Evolutionary conservation across 2,888 invertebrate genomes (phyloP), one percentile per base, ranked within the genome.

Genomic region (Leptinotarsa haldemani): DNA sequence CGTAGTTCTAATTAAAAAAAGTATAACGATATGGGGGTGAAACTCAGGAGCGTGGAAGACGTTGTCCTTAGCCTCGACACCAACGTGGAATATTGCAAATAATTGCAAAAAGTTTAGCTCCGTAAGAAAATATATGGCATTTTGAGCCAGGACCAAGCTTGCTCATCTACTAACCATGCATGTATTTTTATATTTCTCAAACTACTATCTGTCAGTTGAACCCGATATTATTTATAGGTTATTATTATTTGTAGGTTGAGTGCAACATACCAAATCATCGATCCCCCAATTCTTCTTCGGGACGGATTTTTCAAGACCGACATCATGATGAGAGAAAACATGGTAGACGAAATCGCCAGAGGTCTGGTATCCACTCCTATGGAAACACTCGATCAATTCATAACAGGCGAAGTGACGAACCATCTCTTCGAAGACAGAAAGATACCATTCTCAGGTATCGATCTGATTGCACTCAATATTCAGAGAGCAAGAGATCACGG

Each of bases 261-360:
- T 79, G 90, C 92, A 7, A 91, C 90, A 73, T 96, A 93, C 86
- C 93, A 95, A 83, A 94, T 94, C 4, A 90, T 96, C 9, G 95
- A 95, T 82, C 96, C 96, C 0, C 94, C 95, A 0, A 93, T 97
- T 71, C 89, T 95, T 46, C 88, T 97, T 25, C 90, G 97, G 64
- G 95, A 96, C 83, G 95, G 95, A 3, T 98, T 98, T 91, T 97
- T 97, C 90, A 96, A 94, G 83, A 93, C 95, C 50, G 97, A 97
- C 80, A 93, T 94, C 88, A 90, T 97, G 69, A 90, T 93, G 88
- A 89, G 89, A 82, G 92, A 92, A 81, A 87, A 88, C 52, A 93
- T 96, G 90, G 90, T 94, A 25, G 97, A 97, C 86, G 96, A 97
- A 86, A 92, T 97, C 64, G 90, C 93, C 74, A 92, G 97, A 69